Evolutionary conservation across 2,888 invertebrate species (phyloP).

Genomic region (Oligia latruncula): DNA sequence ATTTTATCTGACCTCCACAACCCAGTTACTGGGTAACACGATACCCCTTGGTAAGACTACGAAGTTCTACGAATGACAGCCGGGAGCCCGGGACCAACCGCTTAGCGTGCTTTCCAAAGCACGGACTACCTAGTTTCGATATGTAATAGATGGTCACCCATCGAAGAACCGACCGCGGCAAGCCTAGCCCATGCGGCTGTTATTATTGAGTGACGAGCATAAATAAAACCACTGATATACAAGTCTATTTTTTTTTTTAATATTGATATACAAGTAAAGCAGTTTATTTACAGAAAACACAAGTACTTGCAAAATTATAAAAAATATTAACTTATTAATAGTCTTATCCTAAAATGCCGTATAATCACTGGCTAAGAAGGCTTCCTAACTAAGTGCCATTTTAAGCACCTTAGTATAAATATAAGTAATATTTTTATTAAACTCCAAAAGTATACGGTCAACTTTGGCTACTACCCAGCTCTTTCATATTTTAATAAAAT

Average conservation of each 20-base stretch:
- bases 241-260: not conserved
- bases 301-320: slow-evolving; percentile 12
- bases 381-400: not conserved
- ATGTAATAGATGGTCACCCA: not conserved
- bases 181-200: not conserved
- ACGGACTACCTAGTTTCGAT: not conserved
- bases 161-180: not conserved
- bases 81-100: not conserved
- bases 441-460: slow-evolving; percentile 34
- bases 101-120: not conserved
- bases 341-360: slow-evolving; percentile 41
- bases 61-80: no score
- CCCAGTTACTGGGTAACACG: no score
- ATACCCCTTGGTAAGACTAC: no score
- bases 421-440: not conserved
- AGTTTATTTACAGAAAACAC: slow-evolving; percentile 57
- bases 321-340: slow-evolving; percentile 18
- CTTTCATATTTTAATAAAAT: slow-evolving; percentile 25
- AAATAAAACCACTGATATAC: slow-evolving; percentile 20
- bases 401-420: not conserved
- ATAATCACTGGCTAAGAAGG: slow-evolving; percentile 21
- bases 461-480: slow-evolving; percentile 57
- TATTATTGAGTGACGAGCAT: not conserved
- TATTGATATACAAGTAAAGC: slow-evolving; percentile 13
- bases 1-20: no score